Percentiles rank a stretch among this genome's conserved stretches.
These are phyloP conservation scores for Gnathonemus longibarbis DNA, from an alignment of 2,113 vertebrate species.

Conservation along the genomic window DNA sequence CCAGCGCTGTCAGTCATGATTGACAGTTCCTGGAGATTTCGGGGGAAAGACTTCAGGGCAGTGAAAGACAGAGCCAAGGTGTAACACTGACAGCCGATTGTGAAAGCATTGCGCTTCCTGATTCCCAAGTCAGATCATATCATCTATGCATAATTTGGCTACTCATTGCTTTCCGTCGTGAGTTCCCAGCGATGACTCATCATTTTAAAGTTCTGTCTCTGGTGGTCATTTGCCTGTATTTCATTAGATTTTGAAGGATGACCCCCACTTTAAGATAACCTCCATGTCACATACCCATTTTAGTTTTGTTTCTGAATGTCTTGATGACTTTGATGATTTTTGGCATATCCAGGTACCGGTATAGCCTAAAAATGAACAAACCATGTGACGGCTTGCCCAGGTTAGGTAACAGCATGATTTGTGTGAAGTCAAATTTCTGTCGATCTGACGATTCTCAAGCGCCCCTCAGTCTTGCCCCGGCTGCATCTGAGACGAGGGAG, in stretches of 20 bases:
- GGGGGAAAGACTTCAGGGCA: not conserved
- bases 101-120: not conserved
- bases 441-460: not conserved
- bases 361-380: not conserved
- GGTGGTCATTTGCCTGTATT: not conserved
- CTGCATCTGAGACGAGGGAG: not conserved
- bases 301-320: not conserved
- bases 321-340: not conserved
- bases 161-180: not conserved
- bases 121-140: not conserved
- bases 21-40: slow-evolving; percentile 4
- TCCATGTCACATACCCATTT: not conserved
- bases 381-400: not conserved
- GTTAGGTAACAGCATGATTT: not conserved
- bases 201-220: not conserved
- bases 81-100: not conserved
- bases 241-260: not conserved
- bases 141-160: not conserved
- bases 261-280: not conserved
- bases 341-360: not conserved
- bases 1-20: not conserved
- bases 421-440: not conserved
- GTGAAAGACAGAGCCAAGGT: not conserved
- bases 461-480: not conserved
- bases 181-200: not conserved